These are phyloP conservation scores for Troides helena DNA, from an alignment of 2,888 invertebrate genomes.

Conservation along the genomic window DNA sequence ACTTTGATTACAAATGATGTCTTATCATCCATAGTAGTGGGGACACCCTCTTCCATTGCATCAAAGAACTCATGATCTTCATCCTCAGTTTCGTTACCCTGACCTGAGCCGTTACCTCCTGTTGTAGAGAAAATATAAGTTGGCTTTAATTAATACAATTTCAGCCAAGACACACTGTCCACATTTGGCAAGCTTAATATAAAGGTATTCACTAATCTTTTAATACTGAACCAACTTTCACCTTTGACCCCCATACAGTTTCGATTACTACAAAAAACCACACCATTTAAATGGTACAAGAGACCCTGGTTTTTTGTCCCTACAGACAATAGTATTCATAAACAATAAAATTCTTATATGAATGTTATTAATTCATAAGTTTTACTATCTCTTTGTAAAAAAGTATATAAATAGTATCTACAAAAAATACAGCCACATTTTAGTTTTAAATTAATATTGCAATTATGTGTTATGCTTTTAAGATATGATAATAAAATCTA, in stretches of 20 bases:
- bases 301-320: too few species aligned
- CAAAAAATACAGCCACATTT: too few species aligned
- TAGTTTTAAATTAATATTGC: too few species aligned
- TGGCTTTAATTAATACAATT: neutral
- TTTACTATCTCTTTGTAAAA: too few species aligned
- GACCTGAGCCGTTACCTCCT: conserved; percentile 75
- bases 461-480: too few species aligned
- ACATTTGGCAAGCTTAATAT: too few species aligned
- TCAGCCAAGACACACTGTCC: too few species aligned
- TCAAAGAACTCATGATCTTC: conserved; percentile 89
- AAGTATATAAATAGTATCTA: too few species aligned
- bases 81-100: conserved; percentile 81
- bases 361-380: neutral
- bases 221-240: too few species aligned
- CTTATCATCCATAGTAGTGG: conserved; percentile 67
- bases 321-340: too few species aligned
- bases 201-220: too few species aligned
- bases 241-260: neutral
- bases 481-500: too few species aligned
- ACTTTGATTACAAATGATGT: conserved; percentile 85
- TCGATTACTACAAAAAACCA: neutral
- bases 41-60: conserved; percentile 79
- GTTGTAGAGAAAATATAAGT: conserved; percentile 24
- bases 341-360: neutral
- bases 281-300: neutral